A percentile compares a stretch with the other conserved stretches of the same genome.
phyloP scores from a whole-genome alignment of 2,113 vertebrate species.

The Solenodon paradoxus region DNA sequence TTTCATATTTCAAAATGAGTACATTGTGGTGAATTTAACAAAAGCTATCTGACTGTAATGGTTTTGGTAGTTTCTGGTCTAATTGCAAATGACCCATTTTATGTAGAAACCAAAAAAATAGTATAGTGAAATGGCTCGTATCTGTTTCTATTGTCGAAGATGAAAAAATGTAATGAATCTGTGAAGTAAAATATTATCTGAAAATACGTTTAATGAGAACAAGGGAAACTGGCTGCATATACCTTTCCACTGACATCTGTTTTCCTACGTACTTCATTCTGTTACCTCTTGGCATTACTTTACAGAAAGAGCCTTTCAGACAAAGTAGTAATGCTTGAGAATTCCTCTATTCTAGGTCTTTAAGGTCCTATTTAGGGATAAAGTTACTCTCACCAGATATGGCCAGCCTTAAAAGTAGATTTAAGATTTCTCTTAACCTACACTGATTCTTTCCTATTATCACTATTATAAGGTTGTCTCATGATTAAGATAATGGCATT shows the following conservation, averaged over 20 bases:
- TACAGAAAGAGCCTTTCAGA: not conserved
- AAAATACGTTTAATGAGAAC: not conserved
- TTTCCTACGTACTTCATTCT: not conserved
- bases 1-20: not conserved
- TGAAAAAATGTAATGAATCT: not conserved
- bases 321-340: not conserved
- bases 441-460: not conserved
- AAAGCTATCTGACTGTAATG: not conserved
- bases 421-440: not conserved
- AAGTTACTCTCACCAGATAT: not conserved
- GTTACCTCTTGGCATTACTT: not conserved
- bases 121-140: not conserved
- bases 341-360: not conserved
- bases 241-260: not conserved
- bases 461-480: not conserved
- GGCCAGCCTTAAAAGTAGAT: not conserved
- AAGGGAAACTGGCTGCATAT: not conserved
- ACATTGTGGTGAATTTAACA: not conserved
- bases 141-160: not conserved
- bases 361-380: not conserved
- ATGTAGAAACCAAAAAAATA: not conserved
- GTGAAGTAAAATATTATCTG: not conserved
- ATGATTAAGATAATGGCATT: not conserved
- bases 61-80: not conserved
- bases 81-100: not conserved